Evolutionary conservation across 2,797 vertebrate species (phyloP), one percentile per base, ranked within the genome.

Genomic region (Poecilia wingei): DNA sequence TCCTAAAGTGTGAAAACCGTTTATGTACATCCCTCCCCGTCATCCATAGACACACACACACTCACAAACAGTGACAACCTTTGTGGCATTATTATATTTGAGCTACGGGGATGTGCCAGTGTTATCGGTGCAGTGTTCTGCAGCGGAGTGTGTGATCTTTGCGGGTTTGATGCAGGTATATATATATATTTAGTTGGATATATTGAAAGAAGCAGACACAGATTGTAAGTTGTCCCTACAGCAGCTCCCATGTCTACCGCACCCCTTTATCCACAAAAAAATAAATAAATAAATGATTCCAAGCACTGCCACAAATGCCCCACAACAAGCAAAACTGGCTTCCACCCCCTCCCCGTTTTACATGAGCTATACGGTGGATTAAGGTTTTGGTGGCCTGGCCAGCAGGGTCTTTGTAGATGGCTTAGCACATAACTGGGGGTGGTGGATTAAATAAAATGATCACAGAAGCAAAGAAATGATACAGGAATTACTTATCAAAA

Each of bases 401-500:
- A 96, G 97, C 96, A 93, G 91, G 94, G 95, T 95, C 96, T 99
- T 98, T 99, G 97, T 98, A 97, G 95, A 94, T 94, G 96, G 98
- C 97, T 99, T 98, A 99, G 96, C 96, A 96, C 85, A 96, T 96
- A 97, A 97, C 97, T 95, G 95, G 96, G 96, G 97, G 97, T 96
- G 96, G 95, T 94, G 97, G 97, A 98, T 98, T 98, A 99, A 98
- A 98, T 98, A 98, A 98, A 98, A 99, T 97, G 98, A 99, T 99
- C 98, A 99, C 97, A 99, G 98, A 97, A 96, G 97, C 96, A 97
- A 98, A 98, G 97, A 98, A 98, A 99, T 98, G 97, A 99, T 99
- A 99, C 97, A 98, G 97, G 97, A 99, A 99, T 99, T 98, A 99
- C 98, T 98, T 99, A 99, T 99, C 98, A 98, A 98, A 99, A 99